Conservation (phyloP, 2,113 vertebrate species). For the Passer montanus region DNA sequence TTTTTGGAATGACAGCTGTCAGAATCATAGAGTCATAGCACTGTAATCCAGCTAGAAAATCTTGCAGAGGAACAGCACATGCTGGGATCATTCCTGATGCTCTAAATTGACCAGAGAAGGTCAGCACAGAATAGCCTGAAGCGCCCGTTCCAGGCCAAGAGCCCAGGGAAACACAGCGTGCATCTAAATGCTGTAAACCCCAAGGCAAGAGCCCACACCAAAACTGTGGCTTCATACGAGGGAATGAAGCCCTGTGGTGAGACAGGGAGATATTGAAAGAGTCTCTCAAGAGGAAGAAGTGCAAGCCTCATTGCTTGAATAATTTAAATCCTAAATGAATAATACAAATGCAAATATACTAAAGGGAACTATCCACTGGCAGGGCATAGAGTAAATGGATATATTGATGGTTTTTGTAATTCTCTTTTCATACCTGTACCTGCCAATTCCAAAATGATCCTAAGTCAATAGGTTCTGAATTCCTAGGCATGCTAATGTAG, state of each 20-base stretch:
- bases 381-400: not conserved
- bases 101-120: conserved; percentile 13
- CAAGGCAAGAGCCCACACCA: not conserved
- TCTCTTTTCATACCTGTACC: not conserved
- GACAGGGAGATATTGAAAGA: conserved; percentile 7
- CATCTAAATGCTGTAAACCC: not conserved
- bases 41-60: not conserved
- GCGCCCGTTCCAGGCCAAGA: not conserved
- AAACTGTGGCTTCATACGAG: not conserved
- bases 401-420: not conserved
- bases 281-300: conserved; percentile 23
- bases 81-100: not conserved
- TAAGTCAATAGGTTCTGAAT: not conserved
- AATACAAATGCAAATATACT: conserved; percentile 60
- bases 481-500: not conserved
- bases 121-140: not conserved
- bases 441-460: not conserved
- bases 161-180: not conserved
- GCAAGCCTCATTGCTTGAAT: conserved; percentile 38
- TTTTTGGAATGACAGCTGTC: not conserved
- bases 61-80: not conserved
- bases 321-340: conserved; percentile 65
- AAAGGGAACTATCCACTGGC: not conserved
- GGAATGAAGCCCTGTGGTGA: conserved; percentile 22
- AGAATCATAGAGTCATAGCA: not conserved